Evolutionary conservation across 2,113 vertebrate genomes (phyloP).

Genomic region (Toxostoma redivivum): DNA sequence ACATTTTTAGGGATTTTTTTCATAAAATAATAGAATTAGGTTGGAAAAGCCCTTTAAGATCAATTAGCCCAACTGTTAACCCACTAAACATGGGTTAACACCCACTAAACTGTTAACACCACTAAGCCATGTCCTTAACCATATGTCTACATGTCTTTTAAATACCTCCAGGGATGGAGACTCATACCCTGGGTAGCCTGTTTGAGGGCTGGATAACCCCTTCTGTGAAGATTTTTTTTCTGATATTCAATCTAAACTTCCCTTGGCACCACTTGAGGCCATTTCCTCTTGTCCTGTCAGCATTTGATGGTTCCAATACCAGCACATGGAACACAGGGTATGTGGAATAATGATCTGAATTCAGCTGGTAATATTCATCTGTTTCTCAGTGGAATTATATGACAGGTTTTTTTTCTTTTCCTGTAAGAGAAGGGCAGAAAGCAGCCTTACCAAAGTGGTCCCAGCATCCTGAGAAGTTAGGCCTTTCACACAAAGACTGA

Average conservation of each 20-base stretch:
- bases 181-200: not conserved
- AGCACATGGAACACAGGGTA: not conserved
- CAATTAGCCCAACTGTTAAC: not conserved
- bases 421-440: not conserved
- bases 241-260: not conserved
- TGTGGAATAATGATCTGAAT: not conserved
- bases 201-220: not conserved
- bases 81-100: no score
- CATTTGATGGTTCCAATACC: not conserved
- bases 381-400: not conserved
- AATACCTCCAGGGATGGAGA: not conserved
- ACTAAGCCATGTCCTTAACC: not conserved
- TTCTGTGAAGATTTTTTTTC: not conserved
- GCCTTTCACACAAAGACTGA: not conserved
- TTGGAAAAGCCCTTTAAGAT: not conserved
- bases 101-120: not conserved
- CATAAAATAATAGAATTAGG: not conserved
- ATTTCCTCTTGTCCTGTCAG: not conserved
- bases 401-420: not conserved
- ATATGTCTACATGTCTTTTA: not conserved
- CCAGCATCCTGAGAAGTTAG: not conserved
- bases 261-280: not conserved
- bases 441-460: not conserved
- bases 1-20: not conserved
- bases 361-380: not conserved